Percentiles rank a stretch among this genome's conserved stretches.
phyloP scores from a whole-genome alignment of 2,797 vertebrate species.

The Acipenser transmontanus region DNA sequence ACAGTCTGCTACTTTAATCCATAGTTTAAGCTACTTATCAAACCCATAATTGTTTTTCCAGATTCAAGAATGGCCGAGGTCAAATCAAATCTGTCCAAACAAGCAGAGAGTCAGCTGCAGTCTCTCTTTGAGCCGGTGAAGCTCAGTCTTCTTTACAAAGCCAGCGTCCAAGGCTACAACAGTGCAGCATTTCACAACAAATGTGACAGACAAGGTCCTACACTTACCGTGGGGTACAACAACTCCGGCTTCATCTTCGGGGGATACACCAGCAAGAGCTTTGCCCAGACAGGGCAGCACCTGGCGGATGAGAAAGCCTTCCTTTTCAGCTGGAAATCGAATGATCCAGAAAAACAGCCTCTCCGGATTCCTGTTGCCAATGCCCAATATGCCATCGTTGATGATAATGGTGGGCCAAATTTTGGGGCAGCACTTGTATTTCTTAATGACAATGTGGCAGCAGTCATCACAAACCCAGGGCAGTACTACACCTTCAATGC shows the following conservation, averaged over 20 bases:
- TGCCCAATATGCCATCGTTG: conserved; percentile 13
- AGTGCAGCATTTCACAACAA: conserved; percentile 34
- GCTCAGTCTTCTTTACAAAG: conserved; percentile 42
- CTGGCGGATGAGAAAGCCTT: conserved; percentile 36
- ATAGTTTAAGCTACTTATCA: too few relatives aligned
- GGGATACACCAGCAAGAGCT: conserved; percentile 39
- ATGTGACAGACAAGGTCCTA: conserved; percentile 43
- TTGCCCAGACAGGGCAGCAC: conserved; percentile 20
- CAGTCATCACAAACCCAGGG: conserved; percentile 1
- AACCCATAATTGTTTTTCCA: too few relatives aligned
- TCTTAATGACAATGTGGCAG: background rate
- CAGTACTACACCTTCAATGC: conserved; percentile 30
- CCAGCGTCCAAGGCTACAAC: conserved; percentile 40
- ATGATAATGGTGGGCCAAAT: conserved; percentile 23
- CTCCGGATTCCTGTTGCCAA: conserved; percentile 19
- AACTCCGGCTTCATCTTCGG: conserved; percentile 39
- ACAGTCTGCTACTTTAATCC: too few relatives aligned
- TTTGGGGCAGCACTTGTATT: conserved; percentile 38
- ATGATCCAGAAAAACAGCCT: background rate
- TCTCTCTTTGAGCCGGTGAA: conserved; percentile 23
- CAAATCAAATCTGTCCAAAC: conserved; percentile 27
- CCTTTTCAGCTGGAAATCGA: conserved; percentile 34
- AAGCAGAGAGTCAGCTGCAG: conserved; percentile 32
- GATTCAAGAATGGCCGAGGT: conserved; percentile 35
- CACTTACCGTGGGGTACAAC: conserved; percentile 50